These are phyloP conservation scores for Manis pentadactyla DNA, from an alignment of 2,797 vertebrate genomes.

Conservation along the genomic window DNA sequence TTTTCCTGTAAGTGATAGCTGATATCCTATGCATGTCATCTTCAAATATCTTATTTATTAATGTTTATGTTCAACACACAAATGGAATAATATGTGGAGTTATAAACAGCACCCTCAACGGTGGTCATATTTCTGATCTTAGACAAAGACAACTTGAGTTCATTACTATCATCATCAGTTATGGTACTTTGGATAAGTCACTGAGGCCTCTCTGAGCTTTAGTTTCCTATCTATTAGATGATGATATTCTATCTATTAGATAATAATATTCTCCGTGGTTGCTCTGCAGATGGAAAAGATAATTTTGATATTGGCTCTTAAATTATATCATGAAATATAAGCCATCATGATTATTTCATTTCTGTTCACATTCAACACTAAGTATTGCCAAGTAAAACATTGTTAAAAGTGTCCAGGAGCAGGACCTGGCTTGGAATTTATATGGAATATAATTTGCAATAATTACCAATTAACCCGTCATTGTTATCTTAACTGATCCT, in stretches of 20 bases:
- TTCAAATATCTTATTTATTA: neutral
- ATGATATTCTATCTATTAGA: slow-evolving; percentile 40
- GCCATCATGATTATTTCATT: slow-evolving; percentile 53
- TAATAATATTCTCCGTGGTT: neutral
- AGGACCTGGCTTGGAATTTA: slow-evolving; percentile 14
- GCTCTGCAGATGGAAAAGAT: slow-evolving; percentile 42
- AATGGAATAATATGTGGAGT: neutral
- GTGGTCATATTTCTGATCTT: neutral
- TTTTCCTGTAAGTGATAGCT: neutral
- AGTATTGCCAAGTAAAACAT: slow-evolving; percentile 41
- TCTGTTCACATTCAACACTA: slow-evolving; percentile 7
- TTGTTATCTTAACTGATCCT: neutral
- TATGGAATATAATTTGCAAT: slow-evolving; percentile 11
- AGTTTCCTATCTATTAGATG: neutral
- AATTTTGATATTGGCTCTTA: slow-evolving; percentile 41
- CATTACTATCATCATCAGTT: neutral
- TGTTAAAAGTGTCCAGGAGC: neutral
- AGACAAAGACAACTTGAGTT: neutral
- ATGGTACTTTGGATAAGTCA: neutral
- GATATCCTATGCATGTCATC: neutral
- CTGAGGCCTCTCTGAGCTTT: neutral
- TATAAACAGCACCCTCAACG: neutral
- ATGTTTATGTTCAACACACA: neutral
- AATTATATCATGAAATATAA: slow-evolving; percentile 53
- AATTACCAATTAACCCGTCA: neutral